Evolutionary conservation across 1,140 invertebrate species (phyloP), one percentile per base, ranked within the genome.

Genomic region (Calliopsis andreniformis): DNA sequence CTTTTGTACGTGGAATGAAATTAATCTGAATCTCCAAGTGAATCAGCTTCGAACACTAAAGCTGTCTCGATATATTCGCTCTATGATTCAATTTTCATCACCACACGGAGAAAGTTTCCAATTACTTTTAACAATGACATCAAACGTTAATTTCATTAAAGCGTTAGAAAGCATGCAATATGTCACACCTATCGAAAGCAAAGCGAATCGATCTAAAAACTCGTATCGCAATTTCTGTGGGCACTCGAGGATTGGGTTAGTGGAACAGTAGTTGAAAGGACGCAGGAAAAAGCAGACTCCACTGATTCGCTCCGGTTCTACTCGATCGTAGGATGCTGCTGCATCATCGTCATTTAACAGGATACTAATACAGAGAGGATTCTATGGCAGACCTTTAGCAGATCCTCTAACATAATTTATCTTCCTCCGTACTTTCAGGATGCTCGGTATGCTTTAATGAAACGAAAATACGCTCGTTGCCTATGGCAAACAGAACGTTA

Each of bases 281-380:
- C 47, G 18, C 0, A 3, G 28, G 51, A 75, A 67, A 45, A 75
- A 56, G 32, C 18, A 16, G 8, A 35, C 16, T 23, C n/a, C 4
- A 3, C 5, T n/a, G 42, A 75, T 75, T 75, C 20, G 71, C 56
- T 67, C 63, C 28, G 53, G 62, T 35, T 72, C 32, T 72, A 42
- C 32, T 64, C n/a, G 8, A 64, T 39, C 7, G 23, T 42, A 18
- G 7, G 4, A 28, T 18, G 14, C n/a, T 56, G 71, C 71, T 45
- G 61, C 62, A 28, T 75, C 71, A 75, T 67, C 49, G 39, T 16
- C 35, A 56, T 56, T 32, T 64, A 72, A 56, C 62, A 8, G 23
- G 70, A 3, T n/a, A 20, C 25, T 47, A 12, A 64, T 39, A 53
- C 25, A 8, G 20, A n/a, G 23, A 53, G 30, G 23, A 20, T 30